Conservation (phyloP, 2,113 vertebrate genomes). For the Podocnemis expansa region DNA sequence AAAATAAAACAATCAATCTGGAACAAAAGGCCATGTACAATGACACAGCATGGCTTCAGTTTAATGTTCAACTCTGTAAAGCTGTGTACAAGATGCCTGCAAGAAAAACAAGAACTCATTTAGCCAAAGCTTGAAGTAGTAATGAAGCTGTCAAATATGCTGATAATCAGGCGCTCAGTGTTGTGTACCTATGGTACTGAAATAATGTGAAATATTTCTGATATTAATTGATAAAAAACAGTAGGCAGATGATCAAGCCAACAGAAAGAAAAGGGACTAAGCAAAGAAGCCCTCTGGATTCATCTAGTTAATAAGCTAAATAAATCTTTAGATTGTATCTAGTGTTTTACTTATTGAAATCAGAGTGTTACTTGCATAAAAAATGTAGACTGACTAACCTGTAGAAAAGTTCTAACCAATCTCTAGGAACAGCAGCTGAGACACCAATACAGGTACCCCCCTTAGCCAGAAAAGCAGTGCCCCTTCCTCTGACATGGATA, state of each 20-base stretch:
- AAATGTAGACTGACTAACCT: background rate
- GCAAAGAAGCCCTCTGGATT: background rate
- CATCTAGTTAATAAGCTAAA: background rate
- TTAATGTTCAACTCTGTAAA: constrained; percentile 47
- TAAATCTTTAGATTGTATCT: background rate
- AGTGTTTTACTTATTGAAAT: background rate
- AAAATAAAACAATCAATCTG: constrained; percentile 47
- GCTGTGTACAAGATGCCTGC: constrained; percentile 19
- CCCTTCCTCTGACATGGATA: background rate
- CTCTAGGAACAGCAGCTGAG: background rate
- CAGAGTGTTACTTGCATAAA: background rate
- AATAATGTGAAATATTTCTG: background rate
- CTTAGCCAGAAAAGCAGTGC: background rate
- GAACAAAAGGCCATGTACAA: background rate
- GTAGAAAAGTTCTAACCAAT: background rate
- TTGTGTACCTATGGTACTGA: background rate
- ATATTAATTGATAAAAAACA: background rate
- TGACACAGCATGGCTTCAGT: background rate
- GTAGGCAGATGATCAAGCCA: constrained; percentile 31
- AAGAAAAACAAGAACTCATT: background rate
- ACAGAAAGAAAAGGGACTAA: background rate
- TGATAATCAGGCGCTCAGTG: constrained; percentile 16
- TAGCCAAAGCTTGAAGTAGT: constrained; percentile 24
- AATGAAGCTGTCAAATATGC: constrained; percentile 51
- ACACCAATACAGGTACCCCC: background rate